Evolutionary conservation across 2,888 invertebrate genomes (phyloP), one percentile per base, ranked within the genome.

Genomic region (Salticus scenicus): DNA sequence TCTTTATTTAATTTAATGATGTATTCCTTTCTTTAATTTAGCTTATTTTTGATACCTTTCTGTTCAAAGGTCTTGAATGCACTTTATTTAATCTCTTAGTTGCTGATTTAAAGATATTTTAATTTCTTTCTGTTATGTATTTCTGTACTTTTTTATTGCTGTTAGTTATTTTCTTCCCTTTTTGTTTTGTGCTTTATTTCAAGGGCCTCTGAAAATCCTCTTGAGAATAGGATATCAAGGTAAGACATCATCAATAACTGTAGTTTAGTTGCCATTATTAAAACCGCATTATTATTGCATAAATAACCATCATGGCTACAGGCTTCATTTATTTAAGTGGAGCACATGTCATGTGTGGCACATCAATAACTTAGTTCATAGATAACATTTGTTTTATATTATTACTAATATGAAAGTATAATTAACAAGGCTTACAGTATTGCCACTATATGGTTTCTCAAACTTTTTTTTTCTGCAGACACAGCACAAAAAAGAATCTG

Each of bases 111-210:
- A 69, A 77, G n/a, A 33, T 42, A 51, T 78, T 78, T 85, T 79
- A 63, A 67, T 84, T 72, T 77, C 72, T 84, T 84, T 51, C 71
- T 76, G 74, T 77, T 83, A 67, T 85, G 47, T 84, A 66, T 79
- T 85, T 74, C 85, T 79, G 63, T 78, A 79, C 69, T 85, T 85
- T 84, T 37, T 85, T 79, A 85, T 75, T 79, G 78, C 85, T 86
- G 78, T 85, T 85, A 79, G 79, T 85, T 85, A 85, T 85, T 85
- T 85, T 84, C 79, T 85, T 57, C 79, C 84, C 84, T 79, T 85
- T 85, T 85, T 85, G 84, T 85, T 85, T 85, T 85, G 79, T 85
- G 78, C 79, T 79, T 85, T 85, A 64, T 85, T 85, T 85, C 84
- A 85, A 85, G 84, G 84, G 80, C 79, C 86, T 33, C 77, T 80